Evolutionary conservation across 2,888 invertebrate genomes (phyloP).

Genomic region (Phania funesta): DNA sequence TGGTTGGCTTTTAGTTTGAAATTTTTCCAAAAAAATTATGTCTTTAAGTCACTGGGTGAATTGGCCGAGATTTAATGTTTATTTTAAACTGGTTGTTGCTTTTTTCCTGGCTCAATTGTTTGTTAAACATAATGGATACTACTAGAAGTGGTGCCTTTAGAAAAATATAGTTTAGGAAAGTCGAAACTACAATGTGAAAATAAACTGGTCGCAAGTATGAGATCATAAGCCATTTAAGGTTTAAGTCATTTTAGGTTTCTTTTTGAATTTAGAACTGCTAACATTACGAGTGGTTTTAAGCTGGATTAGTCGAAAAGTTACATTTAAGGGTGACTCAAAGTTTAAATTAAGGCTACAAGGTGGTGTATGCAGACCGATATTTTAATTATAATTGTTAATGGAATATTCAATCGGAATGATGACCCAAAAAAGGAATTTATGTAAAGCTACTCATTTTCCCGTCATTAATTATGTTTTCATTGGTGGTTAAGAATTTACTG

Average conservation of each 20-base stretch:
- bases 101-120: not conserved
- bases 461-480: constrained; percentile 1
- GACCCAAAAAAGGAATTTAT: not conserved
- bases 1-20: not conserved
- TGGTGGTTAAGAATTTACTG: constrained; percentile 14
- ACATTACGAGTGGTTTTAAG: no score
- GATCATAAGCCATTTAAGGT: not conserved
- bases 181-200: not conserved
- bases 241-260: no score
- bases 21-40: constrained; percentile 44
- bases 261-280: no score
- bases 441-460: not conserved
- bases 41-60: constrained; percentile 63
- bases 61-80: constrained; percentile 29
- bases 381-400: no score
- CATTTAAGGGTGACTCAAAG: no score
- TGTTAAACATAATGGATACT: not conserved
- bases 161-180: not conserved
- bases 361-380: no score
- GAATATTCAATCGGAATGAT: no score
- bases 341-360: no score
- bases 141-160: no score
- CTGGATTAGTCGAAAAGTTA: no score
- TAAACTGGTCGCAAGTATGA: not conserved
- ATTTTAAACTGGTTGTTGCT: constrained; percentile 16